A percentile compares a stretch with the other conserved stretches of the same genome.
These are phyloP conservation scores for Morelia viridis DNA, from an alignment of 2,797 vertebrate genomes.

Conservation along the genomic window DNA sequence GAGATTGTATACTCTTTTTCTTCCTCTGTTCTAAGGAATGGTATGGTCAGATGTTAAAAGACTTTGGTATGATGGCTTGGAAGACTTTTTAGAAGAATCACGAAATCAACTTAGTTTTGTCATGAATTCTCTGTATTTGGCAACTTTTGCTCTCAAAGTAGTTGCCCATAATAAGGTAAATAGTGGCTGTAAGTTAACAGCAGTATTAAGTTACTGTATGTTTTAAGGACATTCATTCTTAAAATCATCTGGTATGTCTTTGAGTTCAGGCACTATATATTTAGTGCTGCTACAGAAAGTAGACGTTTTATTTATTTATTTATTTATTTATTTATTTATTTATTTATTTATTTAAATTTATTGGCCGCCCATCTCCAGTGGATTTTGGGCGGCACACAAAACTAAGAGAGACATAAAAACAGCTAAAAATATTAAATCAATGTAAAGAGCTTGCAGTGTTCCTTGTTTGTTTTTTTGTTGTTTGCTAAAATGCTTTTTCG, in stretches of 20 bases:
- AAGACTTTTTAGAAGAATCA: conserved; percentile 96
- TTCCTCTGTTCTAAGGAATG: conserved; percentile 82
- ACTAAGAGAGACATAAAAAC: not conserved
- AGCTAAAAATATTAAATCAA: not conserved
- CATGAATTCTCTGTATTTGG: conserved; percentile 97
- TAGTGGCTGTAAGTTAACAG: conserved; percentile 15
- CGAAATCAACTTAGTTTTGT: conserved; percentile 98
- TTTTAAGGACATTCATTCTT: not conserved
- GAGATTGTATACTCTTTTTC: not conserved
- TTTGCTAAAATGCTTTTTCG: not conserved
- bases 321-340: not conserved
- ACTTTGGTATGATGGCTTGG: conserved; percentile 96
- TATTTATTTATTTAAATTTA: not conserved
- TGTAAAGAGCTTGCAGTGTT: not conserved
- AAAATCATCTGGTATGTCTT: not conserved
- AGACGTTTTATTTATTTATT: not conserved
- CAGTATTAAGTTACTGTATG: not conserved
- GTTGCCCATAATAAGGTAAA: conserved; percentile 95
- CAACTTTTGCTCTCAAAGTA: conserved; percentile 95
- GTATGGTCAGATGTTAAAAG: conserved; percentile 99
- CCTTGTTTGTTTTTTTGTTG: not conserved
- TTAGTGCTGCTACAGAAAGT: not conserved
- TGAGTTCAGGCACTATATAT: not conserved
- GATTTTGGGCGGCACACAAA: not conserved
- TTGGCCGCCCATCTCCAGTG: not conserved